Evolutionary conservation across 2,797 vertebrate genomes (phyloP).

Genomic region (Mormyrops boulengeri): DNA sequence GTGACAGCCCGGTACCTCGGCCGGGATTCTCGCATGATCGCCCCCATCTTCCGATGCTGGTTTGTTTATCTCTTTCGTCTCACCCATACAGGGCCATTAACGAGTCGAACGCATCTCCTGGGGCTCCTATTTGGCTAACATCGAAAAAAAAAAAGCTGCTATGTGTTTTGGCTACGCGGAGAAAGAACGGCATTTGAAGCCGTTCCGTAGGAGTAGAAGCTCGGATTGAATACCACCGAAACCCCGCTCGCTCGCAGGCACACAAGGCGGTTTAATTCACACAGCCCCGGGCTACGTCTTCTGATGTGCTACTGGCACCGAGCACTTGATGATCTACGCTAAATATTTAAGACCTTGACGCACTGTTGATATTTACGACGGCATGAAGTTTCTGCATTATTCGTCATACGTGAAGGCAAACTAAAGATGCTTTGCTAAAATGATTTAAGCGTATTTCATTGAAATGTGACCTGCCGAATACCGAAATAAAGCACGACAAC

Average conservation of each 20-base stretch:
- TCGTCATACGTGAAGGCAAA: neutral
- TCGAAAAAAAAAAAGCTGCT: neutral
- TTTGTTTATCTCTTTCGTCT: constrained; percentile 8
- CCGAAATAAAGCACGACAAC: neutral
- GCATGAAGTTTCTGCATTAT: neutral
- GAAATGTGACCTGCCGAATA: neutral
- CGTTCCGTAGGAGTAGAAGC: neutral
- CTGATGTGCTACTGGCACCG: too few relatives aligned
- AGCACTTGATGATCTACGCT: neutral
- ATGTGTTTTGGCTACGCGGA: neutral
- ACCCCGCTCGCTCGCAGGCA: neutral
- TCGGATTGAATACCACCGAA: neutral
- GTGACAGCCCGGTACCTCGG: neutral
- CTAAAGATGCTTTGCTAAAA: neutral
- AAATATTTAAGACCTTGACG: neutral
- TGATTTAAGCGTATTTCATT: neutral
- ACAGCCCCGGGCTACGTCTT: neutral
- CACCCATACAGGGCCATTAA: neutral
- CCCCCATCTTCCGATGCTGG: neutral
- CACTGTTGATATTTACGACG: neutral
- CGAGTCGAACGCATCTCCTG: neutral
- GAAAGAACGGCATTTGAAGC: neutral
- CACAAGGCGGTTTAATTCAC: neutral
- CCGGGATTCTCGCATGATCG: neutral
- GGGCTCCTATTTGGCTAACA: neutral